Evolutionary conservation across 2,113 vertebrate genomes (phyloP), one percentile per base, ranked within the genome.

Genomic region (Sinocyclocheilus grahami): DNA sequence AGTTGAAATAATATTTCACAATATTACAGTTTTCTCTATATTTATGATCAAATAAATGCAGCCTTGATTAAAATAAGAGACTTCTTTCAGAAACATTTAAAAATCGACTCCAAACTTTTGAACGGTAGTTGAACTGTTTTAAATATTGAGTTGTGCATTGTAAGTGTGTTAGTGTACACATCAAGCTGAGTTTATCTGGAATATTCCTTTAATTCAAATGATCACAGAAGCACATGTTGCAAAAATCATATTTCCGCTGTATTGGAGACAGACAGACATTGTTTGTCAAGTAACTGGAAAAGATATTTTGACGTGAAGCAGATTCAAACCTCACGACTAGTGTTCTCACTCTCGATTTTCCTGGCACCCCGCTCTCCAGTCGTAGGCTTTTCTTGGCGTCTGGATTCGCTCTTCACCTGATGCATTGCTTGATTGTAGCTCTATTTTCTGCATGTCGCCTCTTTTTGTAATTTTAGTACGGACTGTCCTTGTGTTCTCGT

Each of bases 341-440:
- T 82, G 46, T 39, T 18, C 84, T 76, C 24, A 9, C 67, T 78
- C 76, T 89, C 80, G 86, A 72, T 88, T 91, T 88, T 92, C 88
- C n/a, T n/a, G n/a, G n/a, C n/a, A n/a, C n/a, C n/a, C 8, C 3
- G 11, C 39, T 48, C 67, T 85, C 39, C 89, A 87, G 11, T 82
- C 65, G 85, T n/a, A 69, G 88, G 42, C 85, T 87, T 53, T 78
- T 55, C 76, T 0, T 93, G 90, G 90, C 89, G 16, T 82, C 74
- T 3, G 55, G 53, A 30, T 85, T 82, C 53, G 20, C 12, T 39
- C 65, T 92, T 2, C 8, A 82, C 84, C 78, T 30, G 79, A 82
- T 87, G 85, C 88, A 67, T 83, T 88, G 85, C 85, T 86, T 84
- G 87, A 86, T 89, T 91, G 55, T 91, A 78, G 89, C 16, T 63